Base-by-base conservation (phyloP, 2,113 vertebrate genomes). In the Austrofundulus limnaeus region DNA sequence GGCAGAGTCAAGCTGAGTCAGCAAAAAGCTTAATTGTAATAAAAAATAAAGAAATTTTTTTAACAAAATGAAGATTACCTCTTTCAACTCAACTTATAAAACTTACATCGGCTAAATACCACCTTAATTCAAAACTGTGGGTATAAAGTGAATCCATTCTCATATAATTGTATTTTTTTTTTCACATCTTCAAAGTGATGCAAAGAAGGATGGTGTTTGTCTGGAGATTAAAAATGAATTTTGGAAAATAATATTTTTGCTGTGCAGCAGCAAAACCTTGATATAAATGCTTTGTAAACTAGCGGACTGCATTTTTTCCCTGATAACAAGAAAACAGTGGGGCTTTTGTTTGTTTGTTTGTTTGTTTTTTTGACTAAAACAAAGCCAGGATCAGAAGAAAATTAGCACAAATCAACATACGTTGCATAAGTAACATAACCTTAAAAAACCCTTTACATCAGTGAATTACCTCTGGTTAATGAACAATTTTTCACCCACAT, bases 381-480 rank as follows among this genome's bases (percentile, higher is more conserved):
- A n/a, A n/a, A n/a, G n/a, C n/a, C n/a, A n/a, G n/a, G n/a, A n/a
- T n/a, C n/a, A n/a, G 14, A 1, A 16, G n/a, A 46, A 20, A 46
- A 46, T 46, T 19, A 46, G n/a, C 43, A 45, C 2, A 17, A 45
- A 19, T n/a, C 6, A 46, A 19, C 43, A 19, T 3, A 8, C 42
- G 19, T 45, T 17, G 19, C 42, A 45, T 45, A n/a, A 19, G 19
- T 19, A 52, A 21, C 21, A 42, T 54, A 57, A 72, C 49, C 69
- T 61, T 6, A 37, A 39, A 66, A 70, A 74, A 70, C 31, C 48
- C 19, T 48, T 14, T 38, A 7, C 65, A 43, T 80, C 67, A 50
- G 50, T 72, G 53, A 73, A 82, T 70, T 61, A 70, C 53, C 31
- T 57, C 49, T 69, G 66, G 77, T 58, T 79, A 85, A 78, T 77